Percentiles rank a stretch among this genome's conserved stretches.
These are phyloP conservation scores for Pollimyrus isidori DNA, from an alignment of 2,113 vertebrate species.

Conservation along the genomic window DNA sequence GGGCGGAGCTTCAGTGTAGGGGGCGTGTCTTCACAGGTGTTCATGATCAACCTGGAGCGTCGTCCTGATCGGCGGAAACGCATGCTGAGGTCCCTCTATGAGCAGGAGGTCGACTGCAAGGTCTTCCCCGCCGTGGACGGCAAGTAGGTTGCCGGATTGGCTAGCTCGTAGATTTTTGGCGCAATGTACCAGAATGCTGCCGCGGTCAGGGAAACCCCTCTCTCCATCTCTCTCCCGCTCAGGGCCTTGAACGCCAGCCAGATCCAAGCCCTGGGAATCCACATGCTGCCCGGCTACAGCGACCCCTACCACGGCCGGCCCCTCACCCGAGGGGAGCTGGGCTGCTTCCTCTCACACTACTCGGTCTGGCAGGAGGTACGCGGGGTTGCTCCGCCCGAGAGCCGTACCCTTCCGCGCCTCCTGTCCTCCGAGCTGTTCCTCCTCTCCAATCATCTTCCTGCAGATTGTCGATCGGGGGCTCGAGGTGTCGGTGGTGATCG, in stretches of 20 bases:
- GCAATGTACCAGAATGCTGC: background rate
- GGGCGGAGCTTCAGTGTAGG: background rate
- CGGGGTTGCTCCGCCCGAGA: background rate
- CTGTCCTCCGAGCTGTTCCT: background rate
- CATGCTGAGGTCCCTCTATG: conserved; percentile 65
- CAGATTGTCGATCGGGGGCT: conserved; percentile 69
- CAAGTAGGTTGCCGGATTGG: conserved; percentile 60
- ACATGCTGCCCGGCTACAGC: conserved; percentile 83
- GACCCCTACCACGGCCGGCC: conserved; percentile 85
- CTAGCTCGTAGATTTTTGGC: background rate
- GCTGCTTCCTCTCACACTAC: conserved; percentile 88
- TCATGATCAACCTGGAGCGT: conserved; percentile 80
- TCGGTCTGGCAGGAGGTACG: conserved; percentile 82
- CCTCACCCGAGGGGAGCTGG: conserved; percentile 81
- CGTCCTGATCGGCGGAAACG: conserved; percentile 67
- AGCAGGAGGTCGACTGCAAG: conserved; percentile 69
- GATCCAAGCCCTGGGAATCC: conserved; percentile 69
- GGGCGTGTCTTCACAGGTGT: conserved; percentile 58
- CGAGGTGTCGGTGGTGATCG: conserved; percentile 68
- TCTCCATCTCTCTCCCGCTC: background rate
- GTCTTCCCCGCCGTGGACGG: conserved; percentile 78
- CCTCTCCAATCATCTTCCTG: background rate
- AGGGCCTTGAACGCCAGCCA: conserved; percentile 81
- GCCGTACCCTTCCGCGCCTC: background rate
- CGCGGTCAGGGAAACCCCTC: background rate